Conservation (phyloP, 2,888 invertebrate genomes). For the Ophraella communa region DNA sequence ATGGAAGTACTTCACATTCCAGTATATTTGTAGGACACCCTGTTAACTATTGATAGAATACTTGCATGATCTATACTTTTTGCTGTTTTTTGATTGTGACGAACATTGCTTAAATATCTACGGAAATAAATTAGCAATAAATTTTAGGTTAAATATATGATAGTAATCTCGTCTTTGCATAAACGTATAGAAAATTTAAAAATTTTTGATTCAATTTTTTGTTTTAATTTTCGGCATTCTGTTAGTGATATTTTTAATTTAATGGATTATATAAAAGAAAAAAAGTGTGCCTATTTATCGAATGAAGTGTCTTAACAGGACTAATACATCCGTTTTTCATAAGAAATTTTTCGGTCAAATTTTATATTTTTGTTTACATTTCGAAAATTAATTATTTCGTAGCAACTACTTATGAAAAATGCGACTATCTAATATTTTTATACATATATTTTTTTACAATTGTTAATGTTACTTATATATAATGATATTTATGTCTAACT, state of each 20-base stretch:
- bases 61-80: neutral
- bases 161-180: neutral
- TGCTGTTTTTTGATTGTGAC: too few relatives aligned
- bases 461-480: constrained; percentile 23
- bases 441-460: constrained; percentile 24
- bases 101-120: too few relatives aligned
- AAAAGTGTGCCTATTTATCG: constrained; percentile 18
- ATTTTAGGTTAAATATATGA: neutral
- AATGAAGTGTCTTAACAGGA: constrained; percentile 15
- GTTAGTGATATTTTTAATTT: constrained; percentile 4
- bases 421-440: constrained; percentile 17
- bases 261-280: constrained; percentile 1
- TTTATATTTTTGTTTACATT: neutral
- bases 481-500: constrained; percentile 20
- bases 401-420: constrained; percentile 19
- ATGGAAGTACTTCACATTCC: too few relatives aligned
- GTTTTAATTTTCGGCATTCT: neutral
- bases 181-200: too few relatives aligned
- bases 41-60: too few relatives aligned
- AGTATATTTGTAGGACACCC: too few relatives aligned
- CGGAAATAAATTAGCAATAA: neutral
- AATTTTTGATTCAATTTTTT: too few relatives aligned
- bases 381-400: neutral
- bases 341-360: neutral
- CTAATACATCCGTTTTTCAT: constrained; percentile 21